Evolutionary conservation across 2,888 invertebrate genomes (phyloP), one percentile per base, ranked within the genome.

Genomic region (Hoplodrina ambigua): DNA sequence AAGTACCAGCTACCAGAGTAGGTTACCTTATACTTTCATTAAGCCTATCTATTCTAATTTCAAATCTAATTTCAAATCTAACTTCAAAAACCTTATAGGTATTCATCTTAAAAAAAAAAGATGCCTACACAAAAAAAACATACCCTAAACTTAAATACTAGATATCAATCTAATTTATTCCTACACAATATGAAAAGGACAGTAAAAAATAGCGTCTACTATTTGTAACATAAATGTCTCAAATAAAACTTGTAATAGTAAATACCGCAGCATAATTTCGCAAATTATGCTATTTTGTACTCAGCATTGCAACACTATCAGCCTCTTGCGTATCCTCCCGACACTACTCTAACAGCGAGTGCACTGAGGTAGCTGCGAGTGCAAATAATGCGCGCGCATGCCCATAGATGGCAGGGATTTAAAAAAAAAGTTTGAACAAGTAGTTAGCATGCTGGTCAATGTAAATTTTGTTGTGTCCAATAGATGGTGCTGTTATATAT

Each of bases 341-440:
- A 84, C 71, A 90, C 87, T 86, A 87, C 41, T 69, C 37, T 69
- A 50, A 50, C 63, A 71, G 17, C 33, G 17, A 59, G 63, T 85
- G 84, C 84, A 85, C 67, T n/a, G 49, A 65, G 65, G 58, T 17
- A 46, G 44, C 69, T 78, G 41, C 67, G 75, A 68, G 60, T 75
- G 83, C 78, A 85, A 85, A 85, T 89, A 89, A 89, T 94, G 91
- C 92, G 87, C 85, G 85, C 87, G 84, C 83, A 87, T 82, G 76
- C 83, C 83, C 90, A 94, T 86, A 96, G 95, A 95, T 95, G 95
- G 95, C 95, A 92, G 94, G 94, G 93, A 88, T 87, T 89, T 86
- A 86, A 79, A 41, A 72, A 41, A 72, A 67, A 82, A 71, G 61
- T 73, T 72, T 78, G 59, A 50, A 52, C 33, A 15, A 78, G 68